phyloP scores from a whole-genome alignment of 2,888 invertebrate species.

The Drosophila phalerata region DNA sequence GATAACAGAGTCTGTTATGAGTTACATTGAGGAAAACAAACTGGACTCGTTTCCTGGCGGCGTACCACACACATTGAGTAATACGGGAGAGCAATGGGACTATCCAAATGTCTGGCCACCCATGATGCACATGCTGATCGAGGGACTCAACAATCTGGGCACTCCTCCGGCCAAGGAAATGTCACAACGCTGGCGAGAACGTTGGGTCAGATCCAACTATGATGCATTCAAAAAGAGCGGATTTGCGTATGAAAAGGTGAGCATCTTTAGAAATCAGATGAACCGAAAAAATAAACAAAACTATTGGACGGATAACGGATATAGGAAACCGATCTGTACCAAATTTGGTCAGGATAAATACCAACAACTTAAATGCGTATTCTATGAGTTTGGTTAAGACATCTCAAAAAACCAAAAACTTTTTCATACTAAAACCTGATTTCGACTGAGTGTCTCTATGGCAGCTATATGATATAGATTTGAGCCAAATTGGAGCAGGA shows the following conservation, averaged over 20 bases:
- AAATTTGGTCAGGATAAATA: too few species aligned
- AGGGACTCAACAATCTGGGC: constrained; percentile 90
- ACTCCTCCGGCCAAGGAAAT: constrained; percentile 88
- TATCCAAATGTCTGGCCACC: constrained; percentile 98
- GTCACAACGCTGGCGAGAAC: constrained; percentile 90
- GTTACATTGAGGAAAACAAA: constrained; percentile 89
- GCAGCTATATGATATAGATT: too few species aligned
- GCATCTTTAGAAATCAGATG: constrained; percentile 19
- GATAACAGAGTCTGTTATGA: constrained; percentile 88
- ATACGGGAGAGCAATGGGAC: constrained; percentile 95
- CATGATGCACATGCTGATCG: constrained; percentile 92
- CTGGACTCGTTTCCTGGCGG: constrained; percentile 90
- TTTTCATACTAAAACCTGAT: too few species aligned
- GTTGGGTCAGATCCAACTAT: constrained; percentile 93
- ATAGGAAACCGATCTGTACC: too few species aligned
- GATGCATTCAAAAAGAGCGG: constrained; percentile 89
- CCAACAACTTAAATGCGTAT: too few species aligned
- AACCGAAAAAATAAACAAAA: too few species aligned
- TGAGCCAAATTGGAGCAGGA: too few species aligned
- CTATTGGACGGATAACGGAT: too few species aligned
- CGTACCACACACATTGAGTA: constrained; percentile 91
- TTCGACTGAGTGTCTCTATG: too few species aligned
- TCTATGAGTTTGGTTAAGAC: too few species aligned
- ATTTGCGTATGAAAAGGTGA: constrained; percentile 94
- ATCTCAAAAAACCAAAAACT: too few species aligned